Conservation (phyloP, 2,113 vertebrate genomes). For the Ophthalmolycus amberensis region DNA sequence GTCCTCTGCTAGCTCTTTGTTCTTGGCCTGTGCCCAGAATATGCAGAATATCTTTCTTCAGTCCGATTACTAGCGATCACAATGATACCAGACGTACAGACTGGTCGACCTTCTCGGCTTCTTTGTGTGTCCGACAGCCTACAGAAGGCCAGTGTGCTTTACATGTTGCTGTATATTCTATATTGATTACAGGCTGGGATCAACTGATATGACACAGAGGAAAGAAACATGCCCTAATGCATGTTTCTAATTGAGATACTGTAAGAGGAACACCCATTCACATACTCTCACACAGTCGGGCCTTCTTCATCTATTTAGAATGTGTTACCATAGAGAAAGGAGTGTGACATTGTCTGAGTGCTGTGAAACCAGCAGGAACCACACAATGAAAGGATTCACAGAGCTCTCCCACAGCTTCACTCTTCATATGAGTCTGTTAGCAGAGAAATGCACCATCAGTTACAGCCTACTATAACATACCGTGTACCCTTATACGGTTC, state of each 20-base stretch:
- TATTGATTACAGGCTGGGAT: neutral
- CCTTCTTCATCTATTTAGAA: conserved; percentile 2
- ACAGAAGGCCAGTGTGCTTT: neutral
- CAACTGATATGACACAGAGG: neutral
- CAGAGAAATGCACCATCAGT: too few relatives aligned
- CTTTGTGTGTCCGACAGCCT: neutral
- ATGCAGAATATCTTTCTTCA: neutral
- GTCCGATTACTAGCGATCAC: neutral
- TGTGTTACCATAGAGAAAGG: conserved; percentile 36
- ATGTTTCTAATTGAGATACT: neutral
- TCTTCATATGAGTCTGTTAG: neutral
- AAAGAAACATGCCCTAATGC: too few relatives aligned
- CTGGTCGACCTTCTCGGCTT: too few relatives aligned
- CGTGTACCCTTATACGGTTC: neutral
- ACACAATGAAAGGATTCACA: neutral
- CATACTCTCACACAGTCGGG: neutral
- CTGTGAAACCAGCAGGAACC: conserved; percentile 16
- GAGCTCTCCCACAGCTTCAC: neutral
- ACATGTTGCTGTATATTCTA: neutral
- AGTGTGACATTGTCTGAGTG: conserved; percentile 27
- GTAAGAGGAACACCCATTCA: neutral
- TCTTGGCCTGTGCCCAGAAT: neutral
- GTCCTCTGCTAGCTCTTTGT: too few relatives aligned
- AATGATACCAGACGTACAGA: neutral
- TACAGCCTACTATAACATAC: neutral